A percentile compares a stretch with the other conserved stretches of the same genome.
Evolutionary conservation across 2,113 vertebrate genomes (phyloP).

Genomic region (Platycercus adscitus): DNA sequence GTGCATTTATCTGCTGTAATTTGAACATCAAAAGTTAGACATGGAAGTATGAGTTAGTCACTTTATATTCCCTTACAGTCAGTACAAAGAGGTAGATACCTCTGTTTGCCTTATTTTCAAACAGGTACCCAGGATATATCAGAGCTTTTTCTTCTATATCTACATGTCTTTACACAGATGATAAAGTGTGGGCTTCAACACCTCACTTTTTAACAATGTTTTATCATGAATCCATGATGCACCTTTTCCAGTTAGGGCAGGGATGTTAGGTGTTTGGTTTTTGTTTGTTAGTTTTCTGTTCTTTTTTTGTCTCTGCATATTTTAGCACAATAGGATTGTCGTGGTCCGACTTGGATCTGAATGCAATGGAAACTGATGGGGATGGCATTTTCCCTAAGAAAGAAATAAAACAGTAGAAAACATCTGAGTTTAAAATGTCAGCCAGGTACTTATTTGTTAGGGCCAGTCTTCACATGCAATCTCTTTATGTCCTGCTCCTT

Average conservation of each 20-base stretch:
- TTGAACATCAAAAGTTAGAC: slow-evolving; percentile 14
- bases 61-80: neutral
- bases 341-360: neutral
- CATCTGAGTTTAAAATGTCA: neutral
- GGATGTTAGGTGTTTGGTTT: neutral
- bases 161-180: neutral
- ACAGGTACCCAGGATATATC: neutral
- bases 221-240: neutral
- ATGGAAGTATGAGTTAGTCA: neutral
- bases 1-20: neutral
- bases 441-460: neutral
- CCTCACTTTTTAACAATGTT: neutral
- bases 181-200: neutral
- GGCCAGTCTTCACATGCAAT: neutral
- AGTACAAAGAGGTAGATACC: neutral
- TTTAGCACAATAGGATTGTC: neutral
- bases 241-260: neutral
- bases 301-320: neutral
- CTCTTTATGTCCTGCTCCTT: neutral
- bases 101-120: neutral
- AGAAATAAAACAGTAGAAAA: neutral
- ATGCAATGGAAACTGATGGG: neutral
- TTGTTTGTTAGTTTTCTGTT: neutral
- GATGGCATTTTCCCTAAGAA: neutral
- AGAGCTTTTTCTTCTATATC: neutral